Conservation (phyloP, 2,797 vertebrate species). For the Molossus alvarezi region DNA sequence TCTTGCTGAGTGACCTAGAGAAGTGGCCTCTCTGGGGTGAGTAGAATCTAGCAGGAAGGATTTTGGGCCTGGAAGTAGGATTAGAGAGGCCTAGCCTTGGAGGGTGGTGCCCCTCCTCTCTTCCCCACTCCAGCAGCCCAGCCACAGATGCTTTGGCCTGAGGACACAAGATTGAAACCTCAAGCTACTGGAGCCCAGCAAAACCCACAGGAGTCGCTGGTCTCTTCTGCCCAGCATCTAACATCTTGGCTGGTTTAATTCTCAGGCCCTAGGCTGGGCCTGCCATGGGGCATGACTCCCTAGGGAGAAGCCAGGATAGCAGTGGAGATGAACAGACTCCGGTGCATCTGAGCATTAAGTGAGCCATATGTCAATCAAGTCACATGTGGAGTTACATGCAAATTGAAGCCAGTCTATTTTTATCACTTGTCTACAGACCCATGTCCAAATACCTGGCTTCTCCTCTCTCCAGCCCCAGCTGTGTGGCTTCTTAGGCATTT, state of each 20-base stretch:
- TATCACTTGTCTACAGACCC: constrained; percentile 47
- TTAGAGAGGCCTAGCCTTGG: not conserved
- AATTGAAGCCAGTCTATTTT: constrained; percentile 77
- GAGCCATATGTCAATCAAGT: constrained; percentile 59
- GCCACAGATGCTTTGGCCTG: constrained; percentile 14
- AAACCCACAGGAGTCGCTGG: not conserved
- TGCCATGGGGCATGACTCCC: not conserved
- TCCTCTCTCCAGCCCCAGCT: not conserved
- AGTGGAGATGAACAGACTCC: constrained; percentile 61
- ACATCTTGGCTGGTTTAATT: constrained; percentile 27
- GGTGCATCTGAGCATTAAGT: constrained; percentile 70
- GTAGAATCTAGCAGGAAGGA: not conserved
- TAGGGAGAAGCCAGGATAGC: not conserved
- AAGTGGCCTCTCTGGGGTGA: not conserved
- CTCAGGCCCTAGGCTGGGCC: not conserved
- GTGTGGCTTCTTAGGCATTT: not conserved
- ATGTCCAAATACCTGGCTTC: constrained; percentile 39
- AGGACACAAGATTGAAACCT: constrained; percentile 30
- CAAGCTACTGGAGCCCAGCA: constrained; percentile 5
- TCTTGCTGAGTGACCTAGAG: not conserved
- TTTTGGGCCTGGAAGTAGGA: not conserved
- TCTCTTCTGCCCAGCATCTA: not conserved
- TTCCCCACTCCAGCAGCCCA: not conserved
- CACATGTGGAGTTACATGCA: constrained; percentile 70
- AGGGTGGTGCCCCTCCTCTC: too few species aligned